Evolutionary conservation across 2,113 vertebrate species (phyloP).

Genomic region (human): DNA sequence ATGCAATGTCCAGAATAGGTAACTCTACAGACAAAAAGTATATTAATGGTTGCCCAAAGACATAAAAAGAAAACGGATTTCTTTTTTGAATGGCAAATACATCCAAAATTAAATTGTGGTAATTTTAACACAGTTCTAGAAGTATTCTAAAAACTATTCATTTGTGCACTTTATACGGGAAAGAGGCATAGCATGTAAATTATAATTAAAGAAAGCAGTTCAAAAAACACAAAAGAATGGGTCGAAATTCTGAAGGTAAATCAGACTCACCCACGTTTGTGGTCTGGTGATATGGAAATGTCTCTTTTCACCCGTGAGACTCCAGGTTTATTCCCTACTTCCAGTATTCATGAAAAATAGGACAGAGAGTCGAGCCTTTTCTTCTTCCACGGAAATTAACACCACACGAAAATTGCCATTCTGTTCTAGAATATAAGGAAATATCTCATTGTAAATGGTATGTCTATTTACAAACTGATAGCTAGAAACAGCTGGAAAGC

Average conservation of each 20-base stretch:
- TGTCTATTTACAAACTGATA: background rate
- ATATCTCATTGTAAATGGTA: background rate
- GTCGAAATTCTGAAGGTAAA: background rate
- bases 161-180: background rate
- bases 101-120: background rate
- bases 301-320: background rate
- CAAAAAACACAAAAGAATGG: background rate
- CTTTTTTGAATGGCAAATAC: background rate
- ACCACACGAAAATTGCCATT: conserved; percentile 5
- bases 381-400: conserved; percentile 35
- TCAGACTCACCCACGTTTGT: background rate
- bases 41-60: background rate
- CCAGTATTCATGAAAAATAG: background rate
- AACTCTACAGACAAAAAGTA: background rate
- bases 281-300: background rate
- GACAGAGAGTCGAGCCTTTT: conserved; percentile 26
- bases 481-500: background rate
- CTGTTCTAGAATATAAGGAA: conserved; percentile 12
- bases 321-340: background rate
- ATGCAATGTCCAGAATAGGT: background rate
- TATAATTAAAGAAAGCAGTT: background rate
- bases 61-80: background rate
- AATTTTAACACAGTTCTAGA: background rate
- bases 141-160: background rate
- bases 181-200: background rate